Conservation (phyloP, 2,888 invertebrate genomes). For the Cacoxenus indagator region DNA sequence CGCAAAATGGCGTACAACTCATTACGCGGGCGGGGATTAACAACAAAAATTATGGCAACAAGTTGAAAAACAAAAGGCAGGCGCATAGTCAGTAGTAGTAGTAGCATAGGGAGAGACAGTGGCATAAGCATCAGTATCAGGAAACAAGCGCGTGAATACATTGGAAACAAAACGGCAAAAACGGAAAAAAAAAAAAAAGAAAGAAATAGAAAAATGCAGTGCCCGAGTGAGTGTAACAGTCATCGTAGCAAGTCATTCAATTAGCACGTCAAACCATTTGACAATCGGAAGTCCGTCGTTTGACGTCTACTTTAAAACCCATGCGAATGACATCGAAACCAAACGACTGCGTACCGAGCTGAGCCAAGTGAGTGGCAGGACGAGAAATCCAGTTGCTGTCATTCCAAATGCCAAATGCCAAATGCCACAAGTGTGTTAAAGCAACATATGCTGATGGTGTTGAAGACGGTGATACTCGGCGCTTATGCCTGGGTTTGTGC, state of each 20-base stretch:
- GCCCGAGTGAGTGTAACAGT: too few species aligned
- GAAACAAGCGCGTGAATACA: neutral
- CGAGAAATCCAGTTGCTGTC: conserved; percentile 6
- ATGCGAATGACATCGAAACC: neutral
- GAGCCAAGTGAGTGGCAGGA: neutral
- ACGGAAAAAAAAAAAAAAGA: too few species aligned
- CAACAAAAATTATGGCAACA: conserved; percentile 40
- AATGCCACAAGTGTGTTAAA: too few species aligned
- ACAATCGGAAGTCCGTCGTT: conserved; percentile 15
- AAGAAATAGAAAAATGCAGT: neutral
- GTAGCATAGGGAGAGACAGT: too few species aligned
- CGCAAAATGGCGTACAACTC: conserved; percentile 68
- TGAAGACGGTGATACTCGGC: conserved; percentile 49
- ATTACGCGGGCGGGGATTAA: conserved; percentile 67
- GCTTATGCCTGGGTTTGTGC: conserved; percentile 60
- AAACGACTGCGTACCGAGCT: neutral
- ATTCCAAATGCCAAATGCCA: conserved; percentile 48
- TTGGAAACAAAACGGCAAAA: too few species aligned
- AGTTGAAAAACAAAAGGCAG: neutral
- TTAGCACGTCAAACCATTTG: conserved; percentile 6
- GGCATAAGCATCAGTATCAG: too few species aligned
- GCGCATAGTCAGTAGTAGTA: too few species aligned
- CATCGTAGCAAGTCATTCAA: conserved; percentile 2
- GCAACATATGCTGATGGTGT: too few species aligned
- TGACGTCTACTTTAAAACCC: neutral